Base-by-base conservation (phyloP, 2,797 vertebrate species). In the Sebastes cheni region DNA sequence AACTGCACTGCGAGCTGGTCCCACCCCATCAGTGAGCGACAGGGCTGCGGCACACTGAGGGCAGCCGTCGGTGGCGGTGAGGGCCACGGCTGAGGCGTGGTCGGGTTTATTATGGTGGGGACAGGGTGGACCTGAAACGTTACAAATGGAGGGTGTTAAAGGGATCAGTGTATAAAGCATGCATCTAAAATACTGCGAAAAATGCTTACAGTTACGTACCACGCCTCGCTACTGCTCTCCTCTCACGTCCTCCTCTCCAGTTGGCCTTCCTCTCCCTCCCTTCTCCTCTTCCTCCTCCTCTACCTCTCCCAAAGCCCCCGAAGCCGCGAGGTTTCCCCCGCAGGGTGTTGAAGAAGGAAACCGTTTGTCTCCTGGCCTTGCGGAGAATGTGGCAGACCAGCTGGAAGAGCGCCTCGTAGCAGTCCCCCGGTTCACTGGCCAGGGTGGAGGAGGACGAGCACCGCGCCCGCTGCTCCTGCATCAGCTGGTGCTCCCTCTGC, bases 401-500 rank as follows among this genome's bases (percentile, higher is more conserved):
- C 77, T 98, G 98, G 92, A 99, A 99, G 86, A 99, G 96, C 88
- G 96, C 98, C 91, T 99, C 98, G 0, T 99, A 99, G 92, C 97
- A 99, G 93, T 98, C 97, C 0, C 98, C 98, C 0, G 98, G 98
- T 85, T 99, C 97, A 59, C 97, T 98, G 89, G 96, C 97, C 0
- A 99, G 95, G 0, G 98, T 99, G 92, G 98, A 99, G 85, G 97
- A 98, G 34, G 98, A 99, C 18, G 96, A 96, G 86, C 97, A 97
- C 2, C 87, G 95, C 1, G 96, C 97, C 10, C 98, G 89, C 90
- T 99, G 98, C 93, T 99, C 97, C 95, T 99, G 97, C 98, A 99
- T 99, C 94, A 99, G 95, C 93, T 98, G 97, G 90, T 99, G 97
- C 90, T 99, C 98, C 39, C 98, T 93, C 92, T 99, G 98, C 93